These are phyloP conservation scores for Corbicula japonica DNA, from an alignment of 2,888 invertebrate species.

Conservation along the genomic window DNA sequence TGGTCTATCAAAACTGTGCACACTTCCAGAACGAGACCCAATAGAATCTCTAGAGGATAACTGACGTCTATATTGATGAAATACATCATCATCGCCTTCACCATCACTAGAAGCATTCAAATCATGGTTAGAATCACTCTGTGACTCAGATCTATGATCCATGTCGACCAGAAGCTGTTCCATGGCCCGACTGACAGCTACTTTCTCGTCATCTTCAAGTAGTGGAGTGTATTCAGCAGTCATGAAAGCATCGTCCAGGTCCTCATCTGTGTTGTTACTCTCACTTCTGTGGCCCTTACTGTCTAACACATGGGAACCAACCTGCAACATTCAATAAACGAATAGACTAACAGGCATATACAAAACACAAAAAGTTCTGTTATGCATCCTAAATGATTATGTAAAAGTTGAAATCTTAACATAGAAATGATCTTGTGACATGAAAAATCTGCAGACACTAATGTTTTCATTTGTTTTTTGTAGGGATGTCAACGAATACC, in stretches of 20 bases:
- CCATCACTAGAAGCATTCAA: conserved; percentile 37
- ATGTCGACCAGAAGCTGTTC: conserved; percentile 77
- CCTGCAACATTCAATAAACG: conserved; percentile 31
- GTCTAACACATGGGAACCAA: conserved; percentile 55
- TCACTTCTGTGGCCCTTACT: conserved; percentile 28
- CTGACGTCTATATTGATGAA: conserved; percentile 49
- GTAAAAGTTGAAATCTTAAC: too few relatives aligned
- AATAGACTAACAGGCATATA: not conserved
- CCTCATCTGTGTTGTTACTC: conserved; percentile 61
- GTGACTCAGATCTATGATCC: conserved; percentile 73
- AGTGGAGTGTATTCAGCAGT: conserved; percentile 60
- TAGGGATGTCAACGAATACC: too few relatives aligned
- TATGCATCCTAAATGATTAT: too few relatives aligned
- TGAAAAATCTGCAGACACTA: too few relatives aligned
- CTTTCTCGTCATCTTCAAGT: conserved; percentile 66
- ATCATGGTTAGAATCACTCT: conserved; percentile 58
- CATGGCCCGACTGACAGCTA: conserved; percentile 77
- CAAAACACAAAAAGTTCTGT: not conserved
- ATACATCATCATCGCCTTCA: conserved; percentile 69
- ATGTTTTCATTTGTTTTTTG: too few relatives aligned
- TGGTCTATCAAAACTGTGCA: conserved; percentile 30
- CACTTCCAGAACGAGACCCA: conserved; percentile 47
- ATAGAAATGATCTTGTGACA: too few relatives aligned
- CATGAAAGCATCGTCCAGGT: conserved; percentile 59
- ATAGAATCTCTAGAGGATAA: conserved; percentile 41